These are phyloP conservation scores for Chymomyza caudatula DNA, from an alignment of 2,888 invertebrate genomes.

Conservation along the genomic window DNA sequence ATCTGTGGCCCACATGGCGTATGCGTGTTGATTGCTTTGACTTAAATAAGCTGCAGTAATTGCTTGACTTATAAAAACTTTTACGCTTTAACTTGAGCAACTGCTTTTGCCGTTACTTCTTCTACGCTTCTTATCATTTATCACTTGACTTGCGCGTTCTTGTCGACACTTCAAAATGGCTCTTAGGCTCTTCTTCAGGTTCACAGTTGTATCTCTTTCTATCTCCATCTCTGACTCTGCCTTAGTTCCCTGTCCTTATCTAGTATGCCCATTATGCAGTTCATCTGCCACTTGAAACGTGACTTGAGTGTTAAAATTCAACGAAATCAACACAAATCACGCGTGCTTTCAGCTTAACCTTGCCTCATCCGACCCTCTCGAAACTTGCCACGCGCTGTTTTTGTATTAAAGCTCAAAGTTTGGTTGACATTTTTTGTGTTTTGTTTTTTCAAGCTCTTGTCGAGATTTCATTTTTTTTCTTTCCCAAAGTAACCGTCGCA, in stretches of 20 bases:
- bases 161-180: neutral
- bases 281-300: slow-evolving; percentile 24
- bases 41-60: neutral
- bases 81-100: neutral
- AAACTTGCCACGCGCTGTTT: neutral
- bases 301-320: slow-evolving; percentile 14
- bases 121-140: neutral
- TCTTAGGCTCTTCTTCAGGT: neutral
- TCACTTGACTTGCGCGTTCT: neutral
- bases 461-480: neutral
- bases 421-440: neutral
- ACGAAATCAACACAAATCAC: slow-evolving; percentile 5
- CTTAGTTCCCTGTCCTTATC: neutral
- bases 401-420: neutral
- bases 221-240: neutral
- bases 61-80: neutral
- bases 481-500: neutral
- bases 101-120: neutral
- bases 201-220: neutral
- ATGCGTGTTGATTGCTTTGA: neutral
- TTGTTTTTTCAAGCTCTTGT: neutral
- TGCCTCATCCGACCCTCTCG: neutral
- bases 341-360: slow-evolving; percentile 2
- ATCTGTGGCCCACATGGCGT: neutral
- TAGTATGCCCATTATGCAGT: slow-evolving; percentile 12